Base-by-base conservation (phyloP, 2,888 invertebrate species). In the Heteromurus nitidus region DNA sequence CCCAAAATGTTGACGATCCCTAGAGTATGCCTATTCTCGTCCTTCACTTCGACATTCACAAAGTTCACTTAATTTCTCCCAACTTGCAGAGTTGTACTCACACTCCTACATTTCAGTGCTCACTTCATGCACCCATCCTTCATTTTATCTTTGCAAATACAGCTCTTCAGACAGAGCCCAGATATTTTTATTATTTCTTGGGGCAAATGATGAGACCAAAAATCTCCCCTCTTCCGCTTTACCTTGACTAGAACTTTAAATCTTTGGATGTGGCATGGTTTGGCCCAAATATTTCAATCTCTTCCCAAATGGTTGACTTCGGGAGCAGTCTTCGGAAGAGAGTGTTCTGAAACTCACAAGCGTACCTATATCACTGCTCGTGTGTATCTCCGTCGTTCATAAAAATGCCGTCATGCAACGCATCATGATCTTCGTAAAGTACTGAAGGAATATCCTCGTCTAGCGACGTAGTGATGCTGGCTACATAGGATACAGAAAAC, bases 171-270 rank as follows among this genome's bases (percentile, higher is more conserved):
- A 55, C 26, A 26, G 20, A n/a, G 13, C 9, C 20, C 9, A 55
- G 11, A 24, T 18, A 16, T 13, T 26, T 24, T 26, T 16, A 3
- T n/a, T 47, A 13, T 47, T 26, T 55, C 55, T 20, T 26, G 18
- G n/a, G n/a, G n/a, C n/a, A n/a, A n/a, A n/a, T n/a, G n/a, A n/a
- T n/a, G n/a, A n/a, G n/a, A n/a, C n/a, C n/a, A n/a, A n/a, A n/a
- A n/a, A n/a, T n/a, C n/a, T n/a, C n/a, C n/a, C n/a, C n/a, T n/a
- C n/a, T 55, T 55, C 55, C 11, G 11, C 26, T 26, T 55, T 55
- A 55, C 55, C 55, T 55, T 55, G 55, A 55, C 55, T 55, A 55
- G 55, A 47, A 36, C 13, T 13, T n/a, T n/a, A n/a, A n/a, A n/a
- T n/a, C n/a, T n/a, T n/a, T n/a, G 47, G 3, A 9, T 11, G 9